A percentile compares a stretch with the other conserved stretches of the same genome.
phyloP scores from a whole-genome alignment of 2,797 vertebrate species.

The Pogoniulus pusillus region DNA sequence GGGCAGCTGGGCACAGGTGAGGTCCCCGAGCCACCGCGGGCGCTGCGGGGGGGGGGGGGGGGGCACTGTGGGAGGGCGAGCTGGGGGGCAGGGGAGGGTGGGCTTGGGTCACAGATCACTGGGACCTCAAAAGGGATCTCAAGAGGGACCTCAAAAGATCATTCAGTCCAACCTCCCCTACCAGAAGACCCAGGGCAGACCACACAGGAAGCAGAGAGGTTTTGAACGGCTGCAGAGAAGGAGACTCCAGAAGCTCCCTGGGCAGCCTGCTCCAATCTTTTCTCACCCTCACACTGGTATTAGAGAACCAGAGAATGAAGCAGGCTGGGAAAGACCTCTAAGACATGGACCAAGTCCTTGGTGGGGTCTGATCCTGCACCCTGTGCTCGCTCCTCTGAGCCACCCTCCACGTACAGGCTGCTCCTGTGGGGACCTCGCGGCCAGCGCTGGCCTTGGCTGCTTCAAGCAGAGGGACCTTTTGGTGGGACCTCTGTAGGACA shows the following conservation, averaged over 20 bases:
- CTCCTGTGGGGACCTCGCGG: neutral
- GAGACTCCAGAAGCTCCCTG: no score
- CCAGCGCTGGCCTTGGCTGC: neutral
- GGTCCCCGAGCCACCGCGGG: conserved; percentile 32
- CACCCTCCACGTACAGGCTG: neutral
- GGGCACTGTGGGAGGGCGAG: neutral
- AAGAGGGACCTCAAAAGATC: no score
- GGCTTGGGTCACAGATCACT: neutral
- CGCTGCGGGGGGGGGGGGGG: neutral
- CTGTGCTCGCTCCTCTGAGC: neutral
- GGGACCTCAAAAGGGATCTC: no score
- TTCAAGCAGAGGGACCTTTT: neutral
- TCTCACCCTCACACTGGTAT: no score
- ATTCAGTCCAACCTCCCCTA: no score
- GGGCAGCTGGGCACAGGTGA: conserved; percentile 99
- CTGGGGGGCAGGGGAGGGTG: neutral
- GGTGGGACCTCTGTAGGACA: neutral
- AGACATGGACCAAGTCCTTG: neutral
- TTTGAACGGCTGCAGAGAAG: no score
- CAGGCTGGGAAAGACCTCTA: no score
- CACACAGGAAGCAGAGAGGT: no score
- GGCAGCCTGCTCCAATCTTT: no score
- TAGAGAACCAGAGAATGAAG: no score
- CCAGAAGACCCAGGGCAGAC: no score
- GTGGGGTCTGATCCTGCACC: neutral